Evolutionary conservation across 2,888 invertebrate species (phyloP), one percentile per base, ranked within the genome.

Genomic region (Netelia inedita): DNA sequence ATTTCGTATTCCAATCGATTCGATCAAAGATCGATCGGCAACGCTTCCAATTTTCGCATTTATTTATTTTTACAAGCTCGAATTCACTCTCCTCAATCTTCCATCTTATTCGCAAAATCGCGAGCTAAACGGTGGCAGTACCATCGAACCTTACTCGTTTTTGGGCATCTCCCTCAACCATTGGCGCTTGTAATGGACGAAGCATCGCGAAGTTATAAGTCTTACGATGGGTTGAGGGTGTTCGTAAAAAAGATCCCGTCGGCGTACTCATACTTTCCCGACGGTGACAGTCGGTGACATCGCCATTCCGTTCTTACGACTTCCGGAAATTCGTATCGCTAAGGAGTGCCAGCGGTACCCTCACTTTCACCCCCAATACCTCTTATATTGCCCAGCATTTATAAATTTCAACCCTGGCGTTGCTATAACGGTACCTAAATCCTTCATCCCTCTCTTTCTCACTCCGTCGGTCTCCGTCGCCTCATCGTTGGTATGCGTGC

Each of bases 211-310:
- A 46, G 35, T 35, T 6, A 35, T 35, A 46, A 14, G 14, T 46
- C 8, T 46, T 46, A 46, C 14, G 10, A 14, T 46, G 14, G 10
- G 46, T 46, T 46, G 14, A 46, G 14, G 14, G 1, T 46, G 10
- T 46, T 46, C 46, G 11, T 68, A 14, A 23, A 50, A 50, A 50
- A 66, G 21, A 68, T 68, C 46, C 23, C 23, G 9, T 14, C 68
- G 10, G 23, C 46, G 46, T 46, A 11, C 46, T 14, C 14, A 46
- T 46, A 46, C 11, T 46, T 46, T 46, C 2, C 14, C 71, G 71
- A 50, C 59, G 55, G 85, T 79, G 86, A 78, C 86, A 82, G 74
- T 74, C 66, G 72, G 86, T 82, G 85, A 85, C 75, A 73, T 86
- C 86, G 86, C 82, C 82, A 66, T 66, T 74, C 57, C 53, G 61